phyloP scores from a whole-genome alignment of 2,888 invertebrate genomes.

The Callosobruchus maculatus region DNA sequence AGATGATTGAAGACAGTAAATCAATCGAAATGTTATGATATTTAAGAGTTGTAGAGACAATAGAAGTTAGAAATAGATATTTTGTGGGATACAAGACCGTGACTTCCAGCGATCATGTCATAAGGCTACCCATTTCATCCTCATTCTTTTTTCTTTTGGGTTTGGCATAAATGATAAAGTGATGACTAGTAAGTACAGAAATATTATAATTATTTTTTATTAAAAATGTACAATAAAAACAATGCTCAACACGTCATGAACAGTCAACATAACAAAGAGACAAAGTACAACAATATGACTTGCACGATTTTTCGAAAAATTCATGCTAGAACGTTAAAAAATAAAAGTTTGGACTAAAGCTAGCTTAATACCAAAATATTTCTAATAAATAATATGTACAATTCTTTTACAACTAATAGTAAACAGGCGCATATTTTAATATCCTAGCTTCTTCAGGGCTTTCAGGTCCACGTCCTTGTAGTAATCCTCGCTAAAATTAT shows the following conservation, averaged over 20 bases:
- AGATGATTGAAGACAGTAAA: no score
- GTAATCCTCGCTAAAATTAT: constrained; percentile 75
- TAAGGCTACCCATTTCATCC: no score
- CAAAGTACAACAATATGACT: neutral
- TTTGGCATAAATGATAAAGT: no score
- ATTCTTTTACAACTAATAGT: neutral
- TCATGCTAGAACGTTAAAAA: neutral
- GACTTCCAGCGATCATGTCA: no score
- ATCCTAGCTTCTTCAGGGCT: constrained; percentile 79
- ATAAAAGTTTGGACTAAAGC: neutral
- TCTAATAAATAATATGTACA: neutral
- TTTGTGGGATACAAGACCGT: no score
- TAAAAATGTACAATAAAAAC: neutral
- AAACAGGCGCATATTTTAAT: constrained; percentile 39
- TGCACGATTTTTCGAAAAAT: neutral
- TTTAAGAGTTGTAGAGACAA: no score
- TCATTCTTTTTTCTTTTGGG: no score
- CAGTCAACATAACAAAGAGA: neutral
- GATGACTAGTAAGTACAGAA: no score
- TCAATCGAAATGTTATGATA: no score
- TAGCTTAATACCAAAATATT: neutral
- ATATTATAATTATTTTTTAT: neutral
- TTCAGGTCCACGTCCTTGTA: constrained; percentile 89
- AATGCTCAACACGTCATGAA: neutral
- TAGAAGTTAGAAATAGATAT: no score